A percentile compares a stretch with the other conserved stretches of the same genome.
phyloP scores from a whole-genome alignment of 1,140 invertebrate species.

The Macrosteles quadrilineatus region DNA sequence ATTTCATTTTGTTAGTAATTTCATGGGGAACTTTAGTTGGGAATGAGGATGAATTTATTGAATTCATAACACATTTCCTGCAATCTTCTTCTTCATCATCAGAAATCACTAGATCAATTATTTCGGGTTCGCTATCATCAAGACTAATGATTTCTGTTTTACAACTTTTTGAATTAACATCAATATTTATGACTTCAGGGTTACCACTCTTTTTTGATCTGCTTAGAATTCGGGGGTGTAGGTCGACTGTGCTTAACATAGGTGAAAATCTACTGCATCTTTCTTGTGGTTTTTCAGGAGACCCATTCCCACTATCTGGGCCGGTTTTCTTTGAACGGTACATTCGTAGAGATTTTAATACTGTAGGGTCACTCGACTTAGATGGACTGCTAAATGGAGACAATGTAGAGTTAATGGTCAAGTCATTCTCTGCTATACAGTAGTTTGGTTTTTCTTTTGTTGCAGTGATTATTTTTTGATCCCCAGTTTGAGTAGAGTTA shows the following conservation, averaged over 20 bases:
- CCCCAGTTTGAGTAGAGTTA: no score
- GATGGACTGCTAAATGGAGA: slow-evolving; percentile 2
- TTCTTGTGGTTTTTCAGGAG: not conserved
- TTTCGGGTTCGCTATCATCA: slow-evolving; percentile 4
- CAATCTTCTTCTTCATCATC: slow-evolving; percentile 14
- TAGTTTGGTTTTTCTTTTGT: not conserved
- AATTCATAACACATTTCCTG: slow-evolving; percentile 50
- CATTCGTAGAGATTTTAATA: slow-evolving; percentile 58
- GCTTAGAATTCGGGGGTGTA: slow-evolving; percentile 56
- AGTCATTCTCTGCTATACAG: slow-evolving; percentile 17
- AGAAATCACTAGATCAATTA: not conserved
- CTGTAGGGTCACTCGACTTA: slow-evolving; percentile 55
- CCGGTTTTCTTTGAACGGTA: slow-evolving; percentile 47
- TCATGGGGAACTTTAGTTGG: not conserved
- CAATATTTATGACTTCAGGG: slow-evolving; percentile 34
- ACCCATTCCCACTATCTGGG: not conserved
- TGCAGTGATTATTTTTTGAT: not conserved
- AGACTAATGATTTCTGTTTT: slow-evolving; percentile 42
- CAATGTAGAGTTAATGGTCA: not conserved
- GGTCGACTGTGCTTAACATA: slow-evolving; percentile 54
- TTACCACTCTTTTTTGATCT: slow-evolving; percentile 47
- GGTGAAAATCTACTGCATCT: slow-evolving; percentile 51
- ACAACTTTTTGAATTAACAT: slow-evolving; percentile 38
- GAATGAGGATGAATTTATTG: slow-evolving; percentile 47
- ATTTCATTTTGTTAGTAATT: slow-evolving; percentile 5